Evolutionary conservation across 2,113 vertebrate genomes (phyloP), one percentile per base, ranked within the genome.

Genomic region (Hucho hucho): DNA sequence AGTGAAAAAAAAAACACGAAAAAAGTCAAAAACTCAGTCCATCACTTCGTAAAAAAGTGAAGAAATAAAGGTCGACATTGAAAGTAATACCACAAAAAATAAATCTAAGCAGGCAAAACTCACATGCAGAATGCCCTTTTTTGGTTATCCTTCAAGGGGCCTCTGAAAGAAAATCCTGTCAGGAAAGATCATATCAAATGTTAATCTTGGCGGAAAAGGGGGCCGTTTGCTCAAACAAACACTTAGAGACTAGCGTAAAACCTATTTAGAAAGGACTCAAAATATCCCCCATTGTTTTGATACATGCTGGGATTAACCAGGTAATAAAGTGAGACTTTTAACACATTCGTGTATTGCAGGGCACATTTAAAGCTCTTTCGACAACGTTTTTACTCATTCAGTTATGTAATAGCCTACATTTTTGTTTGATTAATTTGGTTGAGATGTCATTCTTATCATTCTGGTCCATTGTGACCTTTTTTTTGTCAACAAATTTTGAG

Each of bases 141-240:
- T 94, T 94, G 94, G 95, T 95, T 93, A 93, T 95, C 93, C 95
- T 95, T 94, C 78, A 84, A 90, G 83, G 90, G 94, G 92, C 94
- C 94, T 93, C 93, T 89, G 92, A 89, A 94, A 95, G 94, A 93
- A 93, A 94, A 94, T 93, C 91, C 93, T 94, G 95, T 96, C 95
- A 94, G 85, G 83, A 94, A 85, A 87, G 89, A 96, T 97, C 93
- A 92, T 90, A 94, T 91, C 92, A 94, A 95, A 94, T 91, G 93
- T 94, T 96, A 91, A 94, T 96, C 94, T 95, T 92, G 81, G 90
- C 89, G 87, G 46, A 70, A 72, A 70, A 67, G 56, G 71, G 29
- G 70, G 28, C 58, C 58, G 76, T 72, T 77, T 82, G 79, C 74
- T 82, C 76, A 59, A 84, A 77, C 82, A 69, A 84, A 79, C 82